Conservation (phyloP, 2,888 invertebrate species). For the Synergus umbraculus region DNA sequence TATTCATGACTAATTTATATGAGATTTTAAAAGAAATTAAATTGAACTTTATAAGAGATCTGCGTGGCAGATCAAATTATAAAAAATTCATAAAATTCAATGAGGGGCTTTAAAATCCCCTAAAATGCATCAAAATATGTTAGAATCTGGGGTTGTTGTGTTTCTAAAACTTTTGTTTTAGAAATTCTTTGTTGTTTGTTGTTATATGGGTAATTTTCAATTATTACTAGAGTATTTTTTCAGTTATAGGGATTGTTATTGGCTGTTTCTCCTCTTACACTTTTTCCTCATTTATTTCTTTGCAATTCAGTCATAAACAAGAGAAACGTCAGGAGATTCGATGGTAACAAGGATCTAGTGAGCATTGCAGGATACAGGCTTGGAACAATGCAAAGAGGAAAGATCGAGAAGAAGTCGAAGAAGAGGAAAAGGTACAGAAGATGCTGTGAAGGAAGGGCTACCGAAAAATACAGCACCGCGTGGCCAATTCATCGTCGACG, state of each 20-base stretch:
- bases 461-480: conserved; percentile 66
- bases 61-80: no score
- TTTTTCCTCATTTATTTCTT: not conserved
- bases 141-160: no score
- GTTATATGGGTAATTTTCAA: no score
- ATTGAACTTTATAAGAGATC: not conserved
- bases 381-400: conserved; percentile 30
- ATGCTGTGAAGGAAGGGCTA: conserved; percentile 47
- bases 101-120: no score
- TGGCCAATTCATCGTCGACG: conserved; percentile 69
- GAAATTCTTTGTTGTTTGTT: no score
- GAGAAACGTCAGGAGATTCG: conserved; percentile 2
- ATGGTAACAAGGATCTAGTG: conserved; percentile 34
- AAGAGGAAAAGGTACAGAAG: conserved; percentile 42
- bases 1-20: not conserved
- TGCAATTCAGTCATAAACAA: conserved; percentile 26
- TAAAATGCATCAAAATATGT: no score
- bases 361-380: conserved; percentile 4
- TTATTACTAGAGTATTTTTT: no score
- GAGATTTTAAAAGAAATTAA: not conserved
- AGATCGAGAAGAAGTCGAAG: conserved; percentile 37
- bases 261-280: not conserved
- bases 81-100: no score
- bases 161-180: no score
- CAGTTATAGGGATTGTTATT: no score